These are phyloP conservation scores for Eurytoma californica DNA, from an alignment of 2,888 invertebrate species.

Conservation along the genomic window DNA sequence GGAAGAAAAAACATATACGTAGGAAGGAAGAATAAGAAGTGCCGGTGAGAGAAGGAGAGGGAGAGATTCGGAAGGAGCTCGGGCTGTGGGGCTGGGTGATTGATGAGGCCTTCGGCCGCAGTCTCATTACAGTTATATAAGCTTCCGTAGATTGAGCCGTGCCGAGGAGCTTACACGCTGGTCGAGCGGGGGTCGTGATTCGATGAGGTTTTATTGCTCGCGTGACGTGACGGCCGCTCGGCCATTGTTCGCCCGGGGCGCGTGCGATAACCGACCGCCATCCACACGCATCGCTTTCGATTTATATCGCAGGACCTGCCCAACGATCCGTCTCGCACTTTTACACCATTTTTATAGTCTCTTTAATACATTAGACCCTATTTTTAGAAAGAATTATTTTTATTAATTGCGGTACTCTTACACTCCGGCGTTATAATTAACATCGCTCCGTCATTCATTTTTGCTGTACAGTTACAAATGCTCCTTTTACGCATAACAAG, in stretches of 20 bases:
- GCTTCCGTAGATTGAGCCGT: slow-evolving; percentile 74
- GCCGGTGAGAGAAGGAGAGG: slow-evolving; percentile 39
- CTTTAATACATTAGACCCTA: too few species aligned
- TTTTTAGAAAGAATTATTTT: too few species aligned
- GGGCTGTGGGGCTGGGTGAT: slow-evolving; percentile 68
- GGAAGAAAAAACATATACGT: slow-evolving; percentile 38
- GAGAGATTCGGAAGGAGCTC: slow-evolving; percentile 40
- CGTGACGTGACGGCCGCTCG: slow-evolving; percentile 66
- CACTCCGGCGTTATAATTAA: too few species aligned
- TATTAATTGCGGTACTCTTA: too few species aligned
- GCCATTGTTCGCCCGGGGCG: slow-evolving; percentile 60
- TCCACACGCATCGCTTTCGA: slow-evolving; percentile 64
- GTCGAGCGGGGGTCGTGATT: slow-evolving; percentile 72
- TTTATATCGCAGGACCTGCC: slow-evolving; percentile 57
- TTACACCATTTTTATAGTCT: not conserved
- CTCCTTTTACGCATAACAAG: too few species aligned
- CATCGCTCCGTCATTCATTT: too few species aligned
- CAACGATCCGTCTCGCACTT: not conserved
- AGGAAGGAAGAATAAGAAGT: slow-evolving; percentile 50
- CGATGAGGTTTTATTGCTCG: slow-evolving; percentile 75
- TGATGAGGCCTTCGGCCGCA: slow-evolving; percentile 74
- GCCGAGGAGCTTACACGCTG: slow-evolving; percentile 69
- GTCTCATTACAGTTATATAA: slow-evolving; percentile 76
- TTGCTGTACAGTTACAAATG: too few species aligned
- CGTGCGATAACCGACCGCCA: slow-evolving; percentile 44